Evolutionary conservation across 2,888 invertebrate species (phyloP), one percentile per base, ranked within the genome.

Genomic region (Hartigia nigra): DNA sequence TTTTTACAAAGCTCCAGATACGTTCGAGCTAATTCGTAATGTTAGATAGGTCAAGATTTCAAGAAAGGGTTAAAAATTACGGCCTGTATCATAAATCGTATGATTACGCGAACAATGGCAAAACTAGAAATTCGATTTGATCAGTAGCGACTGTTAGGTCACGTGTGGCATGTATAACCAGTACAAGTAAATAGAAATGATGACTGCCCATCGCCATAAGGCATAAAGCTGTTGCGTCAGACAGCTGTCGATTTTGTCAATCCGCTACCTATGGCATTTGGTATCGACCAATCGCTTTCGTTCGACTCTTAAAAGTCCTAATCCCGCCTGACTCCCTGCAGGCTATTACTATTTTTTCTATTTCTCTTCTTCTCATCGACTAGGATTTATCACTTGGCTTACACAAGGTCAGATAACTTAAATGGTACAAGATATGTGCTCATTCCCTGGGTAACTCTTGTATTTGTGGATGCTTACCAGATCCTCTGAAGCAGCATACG

Each of bases 401-500:
- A 2, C 9, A 0, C 1, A 9, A 9, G 23, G 23, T 55, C 55
- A 55, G 55, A 9, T 23, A 23, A 23, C 23, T 55, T 23, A 0
- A 9, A 55, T 2, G 55, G 23, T 55, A 72, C 31, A 12, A 34
- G 72, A 72, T 72, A 32, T 34, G 31, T 31, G n/a, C 14, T 34
- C 14, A 72, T 72, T 32, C 31, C 31, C 72, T 72, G 72, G 72
- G 31, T 23, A 34, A 34, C 14, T 23, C 72, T 34, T 14, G 14
- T 72, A 9, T 72, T 72, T 72, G 72, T 12, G 23, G 72, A 72
- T 72, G 72, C 72, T 32, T 12, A 1, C 31, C 72, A 31, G 72
- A 72, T 12, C 31, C 72, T 34, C 37, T 69, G 70, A 70, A 74
- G 76, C 74, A 76, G 81, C 75, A 81, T 78, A 81, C 83, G 79